Conservation (phyloP, 2,113 vertebrate genomes). For the Excalfactoria chinensis region DNA sequence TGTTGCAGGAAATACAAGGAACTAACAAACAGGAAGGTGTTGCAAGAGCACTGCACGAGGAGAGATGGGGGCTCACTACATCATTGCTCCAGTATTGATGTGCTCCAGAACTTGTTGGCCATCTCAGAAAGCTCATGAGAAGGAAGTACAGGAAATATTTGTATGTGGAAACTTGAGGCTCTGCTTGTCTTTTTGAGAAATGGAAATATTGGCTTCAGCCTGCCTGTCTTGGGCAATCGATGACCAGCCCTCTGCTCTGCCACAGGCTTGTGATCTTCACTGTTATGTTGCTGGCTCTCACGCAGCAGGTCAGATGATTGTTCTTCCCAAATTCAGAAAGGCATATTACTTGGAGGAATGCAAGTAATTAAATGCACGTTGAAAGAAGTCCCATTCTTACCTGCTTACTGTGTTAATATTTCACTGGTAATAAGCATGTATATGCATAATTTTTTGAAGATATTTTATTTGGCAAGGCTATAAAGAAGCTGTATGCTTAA, state of each 20-base stretch:
- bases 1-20: not conserved
- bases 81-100: not conserved
- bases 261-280: not conserved
- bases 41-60: not conserved
- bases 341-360: fast-evolving
- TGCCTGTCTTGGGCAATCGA: not conserved
- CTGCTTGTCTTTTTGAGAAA: conserved; percentile 4
- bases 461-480: not conserved
- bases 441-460: not conserved
- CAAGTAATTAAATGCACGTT: not conserved
- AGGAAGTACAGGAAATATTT: not conserved
- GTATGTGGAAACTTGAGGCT: not conserved
- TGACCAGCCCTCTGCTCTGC: not conserved
- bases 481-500: not conserved
- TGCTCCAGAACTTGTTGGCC: not conserved
- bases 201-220: not conserved
- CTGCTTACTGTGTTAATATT: not conserved
- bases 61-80: not conserved
- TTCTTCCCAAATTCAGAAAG: not conserved
- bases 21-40: not conserved
- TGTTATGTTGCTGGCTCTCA: not conserved
- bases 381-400: not conserved
- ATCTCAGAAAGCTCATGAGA: fast-evolving
- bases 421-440: not conserved
- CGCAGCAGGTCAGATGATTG: not conserved